A percentile compares a stretch with the other conserved stretches of the same genome.
phyloP scores from a whole-genome alignment of 2,113 vertebrate genomes.

The Trochalopteron elliotii region DNA sequence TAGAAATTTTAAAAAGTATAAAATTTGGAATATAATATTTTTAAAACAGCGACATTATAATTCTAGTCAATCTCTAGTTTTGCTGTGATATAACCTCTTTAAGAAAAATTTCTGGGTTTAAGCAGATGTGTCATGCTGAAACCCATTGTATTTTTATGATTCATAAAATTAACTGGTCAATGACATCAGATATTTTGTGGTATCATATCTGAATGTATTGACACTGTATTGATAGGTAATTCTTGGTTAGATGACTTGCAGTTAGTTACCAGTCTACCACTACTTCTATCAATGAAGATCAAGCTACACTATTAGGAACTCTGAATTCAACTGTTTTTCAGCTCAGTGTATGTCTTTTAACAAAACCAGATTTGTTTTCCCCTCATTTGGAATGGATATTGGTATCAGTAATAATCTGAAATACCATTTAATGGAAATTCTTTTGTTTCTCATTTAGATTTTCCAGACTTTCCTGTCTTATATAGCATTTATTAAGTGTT shows the following conservation, averaged over 20 bases:
- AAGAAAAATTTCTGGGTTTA: neutral
- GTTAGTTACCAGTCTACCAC: neutral
- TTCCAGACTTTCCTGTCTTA: neutral
- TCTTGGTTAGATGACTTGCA: neutral
- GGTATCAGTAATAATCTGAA: neutral
- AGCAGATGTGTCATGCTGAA: neutral
- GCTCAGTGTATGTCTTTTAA: neutral
- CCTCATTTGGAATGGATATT: neutral
- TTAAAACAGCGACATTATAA: neutral
- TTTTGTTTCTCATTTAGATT: neutral
- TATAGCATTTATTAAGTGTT: constrained; percentile 5
- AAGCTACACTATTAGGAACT: neutral
- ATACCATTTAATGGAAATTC: neutral
- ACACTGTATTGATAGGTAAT: neutral
- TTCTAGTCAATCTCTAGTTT: neutral
- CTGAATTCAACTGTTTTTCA: neutral
- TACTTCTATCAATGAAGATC: neutral
- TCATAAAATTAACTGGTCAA: neutral
- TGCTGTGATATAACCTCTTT: neutral
- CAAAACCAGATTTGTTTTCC: neutral
- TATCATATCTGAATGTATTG: neutral
- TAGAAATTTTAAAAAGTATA: neutral
- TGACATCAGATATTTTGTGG: neutral
- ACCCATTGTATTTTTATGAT: neutral
- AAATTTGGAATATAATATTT: neutral